Evolutionary conservation across 2,113 vertebrate genomes (phyloP), one percentile per base, ranked within the genome.

Genomic region (Myocastor coypus): DNA sequence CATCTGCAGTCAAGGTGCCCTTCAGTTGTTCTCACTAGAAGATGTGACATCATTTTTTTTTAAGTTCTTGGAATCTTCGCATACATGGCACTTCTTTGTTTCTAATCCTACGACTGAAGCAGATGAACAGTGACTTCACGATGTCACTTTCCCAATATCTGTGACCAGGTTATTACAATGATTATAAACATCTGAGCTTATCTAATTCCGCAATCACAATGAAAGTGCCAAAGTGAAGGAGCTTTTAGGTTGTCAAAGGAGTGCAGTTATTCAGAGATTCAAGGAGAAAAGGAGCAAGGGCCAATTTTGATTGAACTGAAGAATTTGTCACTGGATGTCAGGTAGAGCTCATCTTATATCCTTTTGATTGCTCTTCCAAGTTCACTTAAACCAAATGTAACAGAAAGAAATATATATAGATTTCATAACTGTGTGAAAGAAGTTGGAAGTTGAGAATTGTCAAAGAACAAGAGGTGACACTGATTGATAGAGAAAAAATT

Each of bases 171-270:
- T 5, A 81, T 82, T 87, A 57, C 28, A 69, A 89, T 95, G 16
- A 88, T 40, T 52, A 59, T 37, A 64, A 80, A n/a, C 5, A 91
- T 66, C 30, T 71, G 28, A 75, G 40, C 77, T 71, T 85, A 40
- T 75, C 37, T 69, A 82, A 82, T 75, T 83, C 28, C 78, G 13
- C 42, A 88, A 55, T 55, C 46, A 91, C 28, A 83, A 64, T 20
- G 87, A 77, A 68, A 7, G 78, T 84, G n/a, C 46, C 8, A 85
- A 96, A 52, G 82, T 89, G 59, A 92, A 75, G 80, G 30, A 92
- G 0, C 20, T 30, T 24, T 87, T 22, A 64, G 68, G 13, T 61
- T 84, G 5, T 37, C 50, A 83, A 81, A 94, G 16, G 3, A 46
- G 46, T 50, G 46, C 4, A 87, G 4, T 85, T 85, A 96, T 37